phyloP scores from a whole-genome alignment of 2,113 vertebrate species.

The Chunga burmeisteri region DNA sequence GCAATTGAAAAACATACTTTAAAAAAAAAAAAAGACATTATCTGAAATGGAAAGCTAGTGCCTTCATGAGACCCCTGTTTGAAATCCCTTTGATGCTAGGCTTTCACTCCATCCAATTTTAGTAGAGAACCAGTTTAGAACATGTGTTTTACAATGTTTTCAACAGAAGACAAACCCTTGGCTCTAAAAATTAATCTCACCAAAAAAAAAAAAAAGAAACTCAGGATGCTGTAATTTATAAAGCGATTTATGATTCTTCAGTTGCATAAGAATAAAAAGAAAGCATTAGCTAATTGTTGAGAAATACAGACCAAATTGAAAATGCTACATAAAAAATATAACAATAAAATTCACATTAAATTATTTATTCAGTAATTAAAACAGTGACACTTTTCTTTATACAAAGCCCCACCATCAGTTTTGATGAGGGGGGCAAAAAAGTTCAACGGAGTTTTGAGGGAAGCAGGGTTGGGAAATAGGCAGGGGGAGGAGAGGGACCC shows the following conservation, averaged over 20 bases:
- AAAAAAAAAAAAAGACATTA: not conserved
- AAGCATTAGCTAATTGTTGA: constrained; percentile 34
- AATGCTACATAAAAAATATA: constrained; percentile 53
- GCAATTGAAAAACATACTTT: not conserved
- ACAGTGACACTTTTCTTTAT: constrained; percentile 52
- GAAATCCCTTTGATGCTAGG: not conserved
- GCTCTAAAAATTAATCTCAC: not conserved
- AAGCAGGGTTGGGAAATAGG: not conserved
- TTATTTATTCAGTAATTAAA: constrained; percentile 77
- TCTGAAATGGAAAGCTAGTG: not conserved
- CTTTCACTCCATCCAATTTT: not conserved
- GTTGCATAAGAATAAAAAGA: constrained; percentile 39
- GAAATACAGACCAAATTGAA: constrained; percentile 49
- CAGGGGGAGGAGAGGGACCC: not conserved
- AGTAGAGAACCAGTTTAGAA: not conserved
- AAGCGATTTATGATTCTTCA: constrained; percentile 49
- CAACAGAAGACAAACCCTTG: constrained; percentile 20
- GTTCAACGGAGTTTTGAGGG: not conserved
- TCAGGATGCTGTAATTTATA: constrained; percentile 26
- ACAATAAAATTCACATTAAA: constrained; percentile 74
- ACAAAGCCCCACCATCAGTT: constrained; percentile 33
- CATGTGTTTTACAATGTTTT: not conserved
- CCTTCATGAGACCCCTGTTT: not conserved
- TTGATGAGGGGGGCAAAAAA: not conserved
- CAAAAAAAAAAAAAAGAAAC: constrained; percentile 4